Base-by-base conservation (phyloP, 2,888 invertebrate genomes). In the Mermis nigrescens region DNA sequence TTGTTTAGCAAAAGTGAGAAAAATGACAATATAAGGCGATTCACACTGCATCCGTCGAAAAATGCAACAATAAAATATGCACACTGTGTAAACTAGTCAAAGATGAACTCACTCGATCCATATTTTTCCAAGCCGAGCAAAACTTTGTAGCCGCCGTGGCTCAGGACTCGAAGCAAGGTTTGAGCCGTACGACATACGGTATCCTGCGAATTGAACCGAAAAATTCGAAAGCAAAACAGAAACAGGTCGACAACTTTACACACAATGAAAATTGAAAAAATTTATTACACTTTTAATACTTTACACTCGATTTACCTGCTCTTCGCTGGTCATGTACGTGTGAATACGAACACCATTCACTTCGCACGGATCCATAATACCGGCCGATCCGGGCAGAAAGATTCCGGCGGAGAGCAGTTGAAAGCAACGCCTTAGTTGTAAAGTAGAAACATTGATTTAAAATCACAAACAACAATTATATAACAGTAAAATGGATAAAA, bases 71-170 rank as follows among this genome's bases (percentile, higher is more conserved):
- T n/a, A n/a, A n/a, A n/a, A n/a, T n/a, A n/a, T n/a, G n/a, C n/a
- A n/a, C n/a, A n/a, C n/a, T n/a, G n/a, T n/a, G n/a, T n/a, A n/a
- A n/a, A n/a, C n/a, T n/a, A n/a, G n/a, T n/a, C n/a, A n/a, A n/a
- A n/a, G n/a, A n/a, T n/a, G n/a, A n/a, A n/a, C 31, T 53, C 29
- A 29, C 54, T 53, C 12, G 12, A 15, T 2, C 52, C 60, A n/a
- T 60, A 15, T 12, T 55, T 57, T 22, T 80, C 92, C 0, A 92
- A 76, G 1, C 79, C 80, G 0, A 80, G 71, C 62, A 94, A 83
- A 70, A 88, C 88, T 70, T 87, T 86, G 75, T 85, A 89, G 0
- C 95, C 94, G 1, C 92, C 94, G 68, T 94, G 88, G 0, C 86
- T 82, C 53, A 95, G 79, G 19, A 95, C 87, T 55, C 95, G 80